These are phyloP conservation scores for Indri indri DNA, from an alignment of 2,113 vertebrate species.

Conservation along the genomic window DNA sequence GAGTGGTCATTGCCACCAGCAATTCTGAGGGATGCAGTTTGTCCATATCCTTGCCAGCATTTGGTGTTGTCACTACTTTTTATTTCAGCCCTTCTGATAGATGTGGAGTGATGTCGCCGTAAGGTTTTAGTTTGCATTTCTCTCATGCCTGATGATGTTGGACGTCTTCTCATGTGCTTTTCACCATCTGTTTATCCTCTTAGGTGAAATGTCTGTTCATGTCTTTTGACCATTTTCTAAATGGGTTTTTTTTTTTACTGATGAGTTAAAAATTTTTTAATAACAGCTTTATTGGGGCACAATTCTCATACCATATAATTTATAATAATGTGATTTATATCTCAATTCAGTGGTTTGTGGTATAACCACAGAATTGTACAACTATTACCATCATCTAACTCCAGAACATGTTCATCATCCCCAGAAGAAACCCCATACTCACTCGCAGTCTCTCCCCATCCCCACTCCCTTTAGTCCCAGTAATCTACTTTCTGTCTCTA, in stretches of 20 bases:
- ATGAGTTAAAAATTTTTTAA: neutral
- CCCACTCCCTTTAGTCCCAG: neutral
- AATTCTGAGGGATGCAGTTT: neutral
- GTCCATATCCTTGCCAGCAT: neutral
- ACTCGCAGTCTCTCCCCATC: neutral
- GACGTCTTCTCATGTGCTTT: neutral
- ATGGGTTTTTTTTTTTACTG: neutral
- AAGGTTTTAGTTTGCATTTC: slow-evolving; percentile 23
- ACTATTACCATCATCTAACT: neutral
- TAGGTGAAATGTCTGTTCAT: neutral
- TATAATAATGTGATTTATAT: neutral
- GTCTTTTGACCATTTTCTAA: slow-evolving; percentile 35
- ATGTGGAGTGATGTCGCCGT: neutral
- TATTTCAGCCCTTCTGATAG: neutral
- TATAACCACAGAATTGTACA: neutral
- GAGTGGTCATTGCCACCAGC: neutral
- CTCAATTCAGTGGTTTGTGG: neutral
- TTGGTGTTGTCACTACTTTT: neutral
- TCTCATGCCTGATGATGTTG: no score
- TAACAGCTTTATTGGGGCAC: slow-evolving; percentile 12
- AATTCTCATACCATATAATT: neutral
- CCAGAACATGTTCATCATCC: neutral
- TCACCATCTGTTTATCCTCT: neutral
- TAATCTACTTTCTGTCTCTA: neutral
- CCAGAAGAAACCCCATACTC: neutral